Conservation (phyloP, 64 coral and sea anemone genomes). For the Montipora foliosa region DNA sequence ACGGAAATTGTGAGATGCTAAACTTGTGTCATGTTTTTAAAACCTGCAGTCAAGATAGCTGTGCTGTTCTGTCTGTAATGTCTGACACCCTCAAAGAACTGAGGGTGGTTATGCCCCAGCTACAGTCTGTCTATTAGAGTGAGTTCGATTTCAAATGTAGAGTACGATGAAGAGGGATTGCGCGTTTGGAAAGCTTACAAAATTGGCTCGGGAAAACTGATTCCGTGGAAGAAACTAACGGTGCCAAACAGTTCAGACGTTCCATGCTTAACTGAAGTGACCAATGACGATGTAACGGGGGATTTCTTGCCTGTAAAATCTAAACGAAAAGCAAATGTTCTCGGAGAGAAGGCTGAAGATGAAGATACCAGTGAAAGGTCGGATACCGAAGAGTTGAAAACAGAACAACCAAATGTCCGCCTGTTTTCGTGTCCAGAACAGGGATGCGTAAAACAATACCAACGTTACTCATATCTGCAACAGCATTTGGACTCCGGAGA, state of each 20-base stretch:
- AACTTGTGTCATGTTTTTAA: too few relatives aligned
- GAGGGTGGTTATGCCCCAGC: not conserved
- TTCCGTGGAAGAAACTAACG: too few relatives aligned
- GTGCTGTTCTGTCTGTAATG: not conserved
- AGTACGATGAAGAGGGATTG: too few relatives aligned
- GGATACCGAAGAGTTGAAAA: not conserved
- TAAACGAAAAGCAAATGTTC: not conserved
- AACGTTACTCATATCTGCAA: conserved; percentile 31
- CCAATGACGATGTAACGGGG: too few relatives aligned
- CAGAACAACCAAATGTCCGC: not conserved
- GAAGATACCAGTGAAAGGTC: conserved; percentile 4
- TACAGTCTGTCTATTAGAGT: not conserved
- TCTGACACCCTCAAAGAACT: not conserved
- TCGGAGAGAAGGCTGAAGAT: not conserved
- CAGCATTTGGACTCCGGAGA: conserved; percentile 40
- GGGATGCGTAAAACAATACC: not conserved
- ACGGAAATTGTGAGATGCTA: too few relatives aligned
- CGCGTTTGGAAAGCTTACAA: too few relatives aligned
- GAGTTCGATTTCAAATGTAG: not conserved
- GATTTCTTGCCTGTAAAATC: not conserved
- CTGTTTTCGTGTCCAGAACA: conserved; percentile 3
- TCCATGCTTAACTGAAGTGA: too few relatives aligned
- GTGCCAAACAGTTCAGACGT: too few relatives aligned
- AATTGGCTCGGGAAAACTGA: too few relatives aligned
- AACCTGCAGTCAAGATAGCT: not conserved